These are phyloP conservation scores for Paradoxurus hermaphroditus DNA, from an alignment of 2,113 vertebrate species.

Conservation along the genomic window DNA sequence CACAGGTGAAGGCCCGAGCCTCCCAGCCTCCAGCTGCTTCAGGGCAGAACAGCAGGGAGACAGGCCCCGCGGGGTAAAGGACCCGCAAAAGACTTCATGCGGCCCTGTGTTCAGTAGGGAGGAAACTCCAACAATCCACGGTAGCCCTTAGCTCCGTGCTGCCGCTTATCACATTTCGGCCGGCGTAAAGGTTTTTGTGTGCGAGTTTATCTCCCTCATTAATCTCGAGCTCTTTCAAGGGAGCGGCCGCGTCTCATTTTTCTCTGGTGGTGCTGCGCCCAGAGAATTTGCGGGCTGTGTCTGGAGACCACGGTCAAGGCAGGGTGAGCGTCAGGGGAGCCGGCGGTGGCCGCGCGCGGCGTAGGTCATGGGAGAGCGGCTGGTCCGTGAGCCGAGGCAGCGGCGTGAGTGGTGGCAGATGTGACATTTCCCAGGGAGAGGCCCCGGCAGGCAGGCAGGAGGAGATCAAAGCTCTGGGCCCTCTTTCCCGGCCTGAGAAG, in stretches of 20 bases:
- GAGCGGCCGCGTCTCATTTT: neutral
- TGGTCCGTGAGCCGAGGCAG: neutral
- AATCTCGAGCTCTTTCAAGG: neutral
- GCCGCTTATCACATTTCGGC: neutral
- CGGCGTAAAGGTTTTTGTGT: neutral
- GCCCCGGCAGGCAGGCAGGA: neutral
- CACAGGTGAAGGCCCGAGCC: neutral
- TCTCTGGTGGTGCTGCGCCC: neutral
- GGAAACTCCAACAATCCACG: neutral
- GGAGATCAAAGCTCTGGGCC: neutral
- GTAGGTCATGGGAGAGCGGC: neutral
- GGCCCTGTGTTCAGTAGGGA: neutral
- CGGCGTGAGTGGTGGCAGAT: neutral
- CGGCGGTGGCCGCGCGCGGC: rapidly evolving
- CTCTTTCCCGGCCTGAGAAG: neutral
- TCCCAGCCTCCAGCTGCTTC: neutral
- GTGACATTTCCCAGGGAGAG: neutral
- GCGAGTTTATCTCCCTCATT: neutral
- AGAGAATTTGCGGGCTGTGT: neutral
- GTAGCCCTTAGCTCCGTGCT: neutral
- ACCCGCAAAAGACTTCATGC: neutral
- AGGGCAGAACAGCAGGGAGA: neutral
- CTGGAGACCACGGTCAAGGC: neutral
- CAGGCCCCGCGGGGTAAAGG: neutral
- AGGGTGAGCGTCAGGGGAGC: neutral